Evolutionary conservation across 2,797 vertebrate genomes (phyloP).

Genomic region (Octomys mimax): DNA sequence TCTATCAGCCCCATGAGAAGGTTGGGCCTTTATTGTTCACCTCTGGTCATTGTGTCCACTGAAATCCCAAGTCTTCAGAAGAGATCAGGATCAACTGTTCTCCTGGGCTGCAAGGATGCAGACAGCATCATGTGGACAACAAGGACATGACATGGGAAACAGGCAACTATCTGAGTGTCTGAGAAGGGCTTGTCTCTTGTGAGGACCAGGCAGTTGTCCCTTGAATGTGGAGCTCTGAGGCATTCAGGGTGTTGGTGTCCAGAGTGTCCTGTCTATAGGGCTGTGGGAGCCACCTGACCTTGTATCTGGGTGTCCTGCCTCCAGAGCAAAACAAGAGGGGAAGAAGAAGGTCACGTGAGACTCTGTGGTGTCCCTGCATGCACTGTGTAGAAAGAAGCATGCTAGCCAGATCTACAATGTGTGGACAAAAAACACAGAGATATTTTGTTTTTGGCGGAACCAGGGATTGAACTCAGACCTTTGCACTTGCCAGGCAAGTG

Average conservation of each 20-base stretch:
- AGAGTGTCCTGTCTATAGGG: fast-evolving
- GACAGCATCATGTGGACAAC: conserved; percentile 52
- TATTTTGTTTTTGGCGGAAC: too few relatives aligned
- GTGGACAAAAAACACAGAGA: background rate
- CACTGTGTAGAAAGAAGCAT: background rate
- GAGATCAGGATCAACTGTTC: background rate
- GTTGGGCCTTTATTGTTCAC: conserved; percentile 48
- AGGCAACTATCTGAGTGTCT: background rate
- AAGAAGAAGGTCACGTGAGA: background rate
- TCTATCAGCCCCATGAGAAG: background rate
- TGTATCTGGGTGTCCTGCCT: background rate
- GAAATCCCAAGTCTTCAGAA: conserved; percentile 41
- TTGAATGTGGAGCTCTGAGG: background rate
- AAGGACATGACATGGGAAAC: background rate
- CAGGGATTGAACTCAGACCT: too few relatives aligned
- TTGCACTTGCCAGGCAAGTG: too few relatives aligned
- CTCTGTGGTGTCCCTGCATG: fast-evolving
- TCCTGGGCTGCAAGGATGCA: background rate
- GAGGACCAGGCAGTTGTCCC: background rate
- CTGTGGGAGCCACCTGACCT: background rate
- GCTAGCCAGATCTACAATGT: fast-evolving
- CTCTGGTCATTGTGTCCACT: background rate
- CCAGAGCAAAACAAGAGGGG: background rate
- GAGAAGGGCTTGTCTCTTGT: background rate
- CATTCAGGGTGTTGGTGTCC: fast-evolving